Conservation (phyloP, 2,113 vertebrate species). For the Chaetops frenatus region DNA sequence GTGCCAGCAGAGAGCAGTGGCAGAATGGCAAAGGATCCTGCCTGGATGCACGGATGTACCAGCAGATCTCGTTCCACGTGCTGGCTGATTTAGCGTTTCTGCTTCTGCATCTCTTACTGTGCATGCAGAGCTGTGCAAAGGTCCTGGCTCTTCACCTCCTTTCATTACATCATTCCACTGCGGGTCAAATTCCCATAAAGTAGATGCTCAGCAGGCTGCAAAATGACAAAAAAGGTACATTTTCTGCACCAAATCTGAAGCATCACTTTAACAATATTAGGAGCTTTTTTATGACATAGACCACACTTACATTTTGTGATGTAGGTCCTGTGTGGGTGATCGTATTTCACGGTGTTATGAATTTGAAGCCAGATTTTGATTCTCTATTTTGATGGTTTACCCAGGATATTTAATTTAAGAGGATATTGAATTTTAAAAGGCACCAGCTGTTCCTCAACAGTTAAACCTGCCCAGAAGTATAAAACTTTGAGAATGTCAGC, state of each 20-base stretch:
- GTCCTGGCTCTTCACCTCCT: neutral
- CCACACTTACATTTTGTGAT: neutral
- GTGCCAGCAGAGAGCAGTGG: neutral
- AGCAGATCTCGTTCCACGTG: fast-evolving
- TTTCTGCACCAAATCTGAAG: neutral
- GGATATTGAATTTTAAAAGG: neutral
- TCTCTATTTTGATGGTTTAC: neutral
- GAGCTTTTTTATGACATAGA: neutral
- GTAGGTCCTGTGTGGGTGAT: neutral
- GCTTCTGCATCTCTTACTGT: fast-evolving
- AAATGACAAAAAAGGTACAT: neutral
- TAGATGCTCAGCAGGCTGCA: neutral
- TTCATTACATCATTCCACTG: neutral
- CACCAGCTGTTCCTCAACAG: neutral
- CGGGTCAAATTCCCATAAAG: neutral
- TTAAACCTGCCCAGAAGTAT: neutral
- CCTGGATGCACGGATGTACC: fast-evolving
- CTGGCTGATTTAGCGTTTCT: fast-evolving
- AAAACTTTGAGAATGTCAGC: neutral
- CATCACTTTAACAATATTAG: neutral
- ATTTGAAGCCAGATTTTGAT: neutral
- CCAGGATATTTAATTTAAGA: neutral
- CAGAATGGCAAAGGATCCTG: neutral
- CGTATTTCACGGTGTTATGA: neutral
- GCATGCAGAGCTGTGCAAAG: neutral